Base-by-base conservation (phyloP, 2,888 invertebrate species). In the Caenorhabditis macrosperma region DNA sequence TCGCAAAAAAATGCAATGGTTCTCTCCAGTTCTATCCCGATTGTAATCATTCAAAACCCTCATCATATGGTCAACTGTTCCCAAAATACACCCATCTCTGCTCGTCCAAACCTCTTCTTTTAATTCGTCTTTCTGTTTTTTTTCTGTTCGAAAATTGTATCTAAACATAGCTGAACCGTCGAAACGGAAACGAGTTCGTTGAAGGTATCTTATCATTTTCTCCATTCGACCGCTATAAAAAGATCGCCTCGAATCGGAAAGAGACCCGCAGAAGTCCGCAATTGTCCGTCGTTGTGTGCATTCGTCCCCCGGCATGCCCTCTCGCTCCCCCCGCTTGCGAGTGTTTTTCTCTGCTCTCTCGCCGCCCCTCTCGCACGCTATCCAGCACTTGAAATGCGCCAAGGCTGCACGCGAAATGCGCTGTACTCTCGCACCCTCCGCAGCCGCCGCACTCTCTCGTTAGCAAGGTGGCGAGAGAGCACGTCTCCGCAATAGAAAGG, bases 281-380 rank as follows among this genome's bases (percentile, higher is more conserved):
- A 55, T 46, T 20, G 28, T 61, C 46, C 71, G 71, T 71, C 61
- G 38, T 26, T 15, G 71, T 71, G 71, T 61, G 61, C 54, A 41
- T 54, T 66, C 38, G 26, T 2, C 2, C 24, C 44, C 20, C 22
- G 24, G 17, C 33, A 26, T 22, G 15, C 60, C 61, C 48, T 61
- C 41, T 15, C 38, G 38, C 41, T 30, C 26, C 54, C 30, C 41
- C 22, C 26, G 30, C 44, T 66, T 63, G 35, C 30, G n/a, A 35
- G 46, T 26, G 20, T n/a, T 59, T 59, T 46, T 54, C 22, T 7
- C 12, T 24, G 22, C 10, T 24, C 50, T 50, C 50, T 50, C 50
- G 5, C 26, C 9, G 22, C 26, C 2, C 26, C 26, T 50, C 26
- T n/a, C n/a, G n/a, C n/a, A n/a, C n/a, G n/a, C n/a, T n/a, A n/a